Base-by-base conservation (phyloP, 2,113 vertebrate genomes). In the Bubo bubo region DNA sequence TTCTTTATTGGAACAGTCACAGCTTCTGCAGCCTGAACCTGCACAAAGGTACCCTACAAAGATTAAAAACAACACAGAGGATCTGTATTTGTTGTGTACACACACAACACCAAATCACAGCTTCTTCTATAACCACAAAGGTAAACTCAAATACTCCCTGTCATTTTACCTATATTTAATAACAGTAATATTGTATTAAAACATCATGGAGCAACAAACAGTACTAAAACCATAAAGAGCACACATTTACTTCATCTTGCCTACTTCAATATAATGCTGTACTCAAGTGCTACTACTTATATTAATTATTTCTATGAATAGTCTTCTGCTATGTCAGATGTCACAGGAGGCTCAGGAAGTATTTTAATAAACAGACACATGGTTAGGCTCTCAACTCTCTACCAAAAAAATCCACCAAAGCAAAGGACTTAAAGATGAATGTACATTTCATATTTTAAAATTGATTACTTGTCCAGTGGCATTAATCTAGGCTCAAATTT, bases 1-100 rank as follows among this genome's bases (percentile, higher is more conserved):
- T 96, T 95, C 19, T 96, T 93, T 4, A 82, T 97, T 5, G 96
- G 96, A 26, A 85, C 59, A 79, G 96, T 97, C 52, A 98, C 91
- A 22, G 97, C 97, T 3, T 98, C 99, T 13, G 98, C 98, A 4
- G 99, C 99, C 6, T 99, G 96, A 4, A 99, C 98, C 21, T 96
- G 97, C 14, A 96, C 98, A 64, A 99, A 56, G 70, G 96, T 97
- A 50, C 97, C 96, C 99, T 99, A 87, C 34, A 95, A 84, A 14
- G 88, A n/a, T 7, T 27, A 88, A 94, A 95, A 19, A 4, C 35
- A 90, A 20, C 18, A 22, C 13, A 0, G 8, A 80, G 41, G 21
- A 5, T 12, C 16, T 3, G 19, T 7, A 22, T 11, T 28, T 7
- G 21, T 1, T 32, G 11, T 5, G 37, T 9, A 32, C 23, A 30